These are phyloP conservation scores for Danaus chrysippus DNA, from an alignment of 2,888 invertebrate species.

Conservation along the genomic window DNA sequence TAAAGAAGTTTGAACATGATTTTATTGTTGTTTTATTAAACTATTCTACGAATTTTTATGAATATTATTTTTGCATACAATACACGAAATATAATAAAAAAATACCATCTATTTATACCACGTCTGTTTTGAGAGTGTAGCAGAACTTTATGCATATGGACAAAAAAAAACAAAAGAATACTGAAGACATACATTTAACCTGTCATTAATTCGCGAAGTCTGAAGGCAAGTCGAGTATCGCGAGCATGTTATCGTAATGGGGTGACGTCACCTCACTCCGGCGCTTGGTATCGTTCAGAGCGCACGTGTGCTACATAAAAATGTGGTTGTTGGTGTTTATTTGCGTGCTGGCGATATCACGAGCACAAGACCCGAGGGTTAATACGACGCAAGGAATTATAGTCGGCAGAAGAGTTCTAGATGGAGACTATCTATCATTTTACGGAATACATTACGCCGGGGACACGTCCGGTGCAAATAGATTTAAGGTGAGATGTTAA, in stretches of 20 bases:
- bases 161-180: too few species aligned
- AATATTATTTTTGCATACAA: too few species aligned
- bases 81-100: too few species aligned
- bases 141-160: too few species aligned
- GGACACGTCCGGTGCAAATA: slow-evolving; percentile 43
- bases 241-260: slow-evolving; percentile 14
- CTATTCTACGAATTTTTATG: too few species aligned
- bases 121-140: too few species aligned
- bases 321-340: slow-evolving; percentile 32
- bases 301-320: slow-evolving; percentile 21
- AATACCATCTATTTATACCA: too few species aligned
- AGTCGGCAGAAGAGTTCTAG: slow-evolving; percentile 42
- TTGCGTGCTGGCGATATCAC: slow-evolving; percentile 36
- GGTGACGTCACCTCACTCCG: slow-evolving; percentile 24
- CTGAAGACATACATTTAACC: too few species aligned
- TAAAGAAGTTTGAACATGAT: not conserved
- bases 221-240: too few species aligned
- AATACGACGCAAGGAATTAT: slow-evolving; percentile 57
- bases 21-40: too few species aligned
- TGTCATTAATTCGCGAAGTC: too few species aligned
- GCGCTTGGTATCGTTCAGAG: slow-evolving; percentile 18
- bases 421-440: slow-evolving; percentile 52
- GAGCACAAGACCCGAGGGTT: slow-evolving; percentile 47
- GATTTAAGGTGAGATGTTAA: slow-evolving; percentile 57
- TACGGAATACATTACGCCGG: slow-evolving; percentile 65